A percentile compares a stretch with the other conserved stretches of the same genome.
Conservation (phyloP, 2,113 vertebrate species). For the Epinephelus lanceolatus region DNA sequence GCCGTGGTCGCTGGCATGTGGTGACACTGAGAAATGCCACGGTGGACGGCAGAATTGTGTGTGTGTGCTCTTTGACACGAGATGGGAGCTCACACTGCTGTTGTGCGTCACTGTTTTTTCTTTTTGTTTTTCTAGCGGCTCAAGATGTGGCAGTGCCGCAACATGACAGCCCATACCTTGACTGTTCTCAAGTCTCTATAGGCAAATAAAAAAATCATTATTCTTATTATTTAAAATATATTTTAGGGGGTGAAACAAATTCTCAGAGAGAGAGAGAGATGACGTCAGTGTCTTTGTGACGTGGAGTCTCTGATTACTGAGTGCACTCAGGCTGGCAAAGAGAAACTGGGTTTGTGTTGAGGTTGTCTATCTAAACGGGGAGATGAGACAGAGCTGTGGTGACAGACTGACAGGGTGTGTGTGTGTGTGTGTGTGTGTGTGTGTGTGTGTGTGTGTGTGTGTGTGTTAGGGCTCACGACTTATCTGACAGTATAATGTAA, state of each 20-base stretch:
- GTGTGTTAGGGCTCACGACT: conserved; percentile 8
- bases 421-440: conserved; percentile 17
- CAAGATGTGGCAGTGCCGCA: conserved; percentile 16
- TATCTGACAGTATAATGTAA: conserved; percentile 21
- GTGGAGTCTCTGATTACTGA: conserved; percentile 19
- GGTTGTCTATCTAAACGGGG: conserved; percentile 32
- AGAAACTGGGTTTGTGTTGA: conserved; percentile 32
- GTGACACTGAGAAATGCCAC: conserved; percentile 71
- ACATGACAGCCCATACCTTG: conserved; percentile 27
- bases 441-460: conserved; percentile 10
- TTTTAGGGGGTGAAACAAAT: too few relatives aligned
- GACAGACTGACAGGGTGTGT: conserved; percentile 25
- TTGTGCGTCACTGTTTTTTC: conserved; percentile 20
- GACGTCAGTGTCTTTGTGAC: conserved; percentile 31
- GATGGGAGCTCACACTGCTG: conserved; percentile 30
- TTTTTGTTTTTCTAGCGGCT: conserved; percentile 5
- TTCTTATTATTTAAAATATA: too few relatives aligned
- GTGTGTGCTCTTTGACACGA: conserved; percentile 53
- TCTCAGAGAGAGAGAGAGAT: conserved; percentile 5
- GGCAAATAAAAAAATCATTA: neutral
- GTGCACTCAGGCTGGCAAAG: conserved; percentile 19
- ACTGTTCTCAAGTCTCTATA: neutral
- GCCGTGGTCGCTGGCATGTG: conserved; percentile 44
- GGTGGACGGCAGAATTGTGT: neutral
- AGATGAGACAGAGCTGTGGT: conserved; percentile 21